Evolutionary conservation across 1,140 invertebrate genomes (phyloP), one percentile per base, ranked within the genome.

Genomic region (Trachelipus rathkii): DNA sequence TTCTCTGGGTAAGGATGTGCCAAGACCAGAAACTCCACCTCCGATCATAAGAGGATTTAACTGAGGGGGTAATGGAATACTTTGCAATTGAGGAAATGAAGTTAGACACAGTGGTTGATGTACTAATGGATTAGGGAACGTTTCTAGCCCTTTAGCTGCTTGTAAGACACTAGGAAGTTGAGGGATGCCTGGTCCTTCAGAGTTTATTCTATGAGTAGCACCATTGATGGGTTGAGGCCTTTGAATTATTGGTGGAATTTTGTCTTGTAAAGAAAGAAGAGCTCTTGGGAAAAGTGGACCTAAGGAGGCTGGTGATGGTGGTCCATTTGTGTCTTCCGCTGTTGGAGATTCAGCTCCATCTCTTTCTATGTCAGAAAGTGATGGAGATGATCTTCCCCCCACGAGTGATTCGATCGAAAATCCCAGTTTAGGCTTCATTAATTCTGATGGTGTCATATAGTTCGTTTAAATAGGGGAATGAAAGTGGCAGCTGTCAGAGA

Each of bases 321-420:
- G 75, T 44, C 76, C 68, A 68, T 71, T 75, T 15, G 50, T 4
- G 50, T 60, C 50, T 4, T 60, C 50, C 3, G 33, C 72, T 19
- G 75, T 70, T 21, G 80, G 78, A 7, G 77, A 77, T 23, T 76
- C 60, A 10, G 73, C 73, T 15, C 77, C 77, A 68, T 74, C 75
- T 71, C 79, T 78, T 73, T 73, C 71, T 77, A 74, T 75, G 76
- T 76, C 73, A 77, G 77, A 75, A 11, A 80, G 77, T 45, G 77
- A 53, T 68, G 77, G 77, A 33, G 77, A 73, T 72, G 68, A 81
- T 76, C 88, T 88, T 21, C 89, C 88, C 75, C 95, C 94, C 71
- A 97, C 95, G 81, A 96, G 95, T 82, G 94, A 95, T 86, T 96
- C 95, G 84, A 97, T 96, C 83, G 93, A 95, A 84, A 96, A 96